A percentile compares a stretch with the other conserved stretches of the same genome.
Evolutionary conservation across 1,140 invertebrate genomes (phyloP).

Genomic region (Eriosoma lanigerum): DNA sequence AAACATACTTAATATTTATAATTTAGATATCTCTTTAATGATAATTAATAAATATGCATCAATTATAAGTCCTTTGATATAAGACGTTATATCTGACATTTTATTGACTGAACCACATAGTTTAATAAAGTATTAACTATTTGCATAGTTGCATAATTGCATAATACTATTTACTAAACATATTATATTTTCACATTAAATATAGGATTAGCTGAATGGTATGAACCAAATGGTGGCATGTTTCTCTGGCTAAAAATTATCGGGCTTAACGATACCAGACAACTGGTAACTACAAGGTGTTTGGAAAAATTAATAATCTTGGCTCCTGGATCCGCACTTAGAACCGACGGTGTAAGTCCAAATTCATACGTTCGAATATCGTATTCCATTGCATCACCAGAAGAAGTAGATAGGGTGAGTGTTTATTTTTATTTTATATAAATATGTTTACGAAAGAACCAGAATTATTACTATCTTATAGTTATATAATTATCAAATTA

Average conservation of each 20-base stretch:
- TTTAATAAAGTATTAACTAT: too few relatives aligned
- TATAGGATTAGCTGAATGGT: constrained; percentile 68
- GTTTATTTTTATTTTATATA: neutral
- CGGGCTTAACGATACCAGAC: constrained; percentile 69
- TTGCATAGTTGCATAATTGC: too few relatives aligned
- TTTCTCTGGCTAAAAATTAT: constrained; percentile 76
- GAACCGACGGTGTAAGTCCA: constrained; percentile 63
- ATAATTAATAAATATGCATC: too few relatives aligned
- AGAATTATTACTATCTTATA: neutral
- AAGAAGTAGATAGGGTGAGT: constrained; percentile 67
- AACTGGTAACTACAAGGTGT: constrained; percentile 70
- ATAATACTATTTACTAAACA: too few relatives aligned
- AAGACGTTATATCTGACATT: too few relatives aligned
- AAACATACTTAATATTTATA: too few relatives aligned
- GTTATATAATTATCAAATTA: too few relatives aligned
- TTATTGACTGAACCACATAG: too few relatives aligned
- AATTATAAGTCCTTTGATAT: too few relatives aligned
- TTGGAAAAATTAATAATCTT: constrained; percentile 65
- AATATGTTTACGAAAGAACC: neutral
- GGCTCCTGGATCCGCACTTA: constrained; percentile 71
- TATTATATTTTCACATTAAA: constrained; percentile 16
- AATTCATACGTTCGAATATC: constrained; percentile 70
- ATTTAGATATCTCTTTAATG: too few relatives aligned
- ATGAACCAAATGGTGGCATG: constrained; percentile 70
- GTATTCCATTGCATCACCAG: constrained; percentile 66